Base-by-base conservation (phyloP, 2,888 invertebrate genomes). In the Helobdella robusta region DNA sequence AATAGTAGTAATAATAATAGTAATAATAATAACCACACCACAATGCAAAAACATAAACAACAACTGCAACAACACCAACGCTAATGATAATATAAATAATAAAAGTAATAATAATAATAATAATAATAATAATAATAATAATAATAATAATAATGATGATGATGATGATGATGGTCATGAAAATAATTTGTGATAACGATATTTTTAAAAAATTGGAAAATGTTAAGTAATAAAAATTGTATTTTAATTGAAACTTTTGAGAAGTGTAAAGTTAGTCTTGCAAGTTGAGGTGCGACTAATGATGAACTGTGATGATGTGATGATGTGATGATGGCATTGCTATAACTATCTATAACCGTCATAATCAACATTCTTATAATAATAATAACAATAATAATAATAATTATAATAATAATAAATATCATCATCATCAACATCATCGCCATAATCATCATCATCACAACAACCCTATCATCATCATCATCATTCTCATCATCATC, bases 371-470 rank as follows among this genome's bases (percentile, higher is more conserved):
- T 48, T 23, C 8, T 48, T 32, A 30, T 61, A 30, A 25, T 61
- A 25, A 48, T 44, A 25, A 23, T 46, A 6, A 4, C 28, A 40
- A 28, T 61, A 40, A 25, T 28, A 25, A 30, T 40, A 23, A 36
- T 61, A 2, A 28, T 44, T 25, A 5, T 61, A 18, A 18, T 61
- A 40, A 44, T 46, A 20, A 28, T 52, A 20, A 25, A 3, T 28
- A 75, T 76, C 35, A 71, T 52, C 52, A 25, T 52, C 52, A 5
- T 52, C 52, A 5, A 25, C 6, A 28, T 52, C 6, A 25, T 52
- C 52, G 52, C 28, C 52, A 25, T 52, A 20, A 5, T 52, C 52
- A 25, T 3, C 52, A 28, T 52, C n/a, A n/a, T n/a, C n/a, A n/a
- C n/a, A n/a, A n/a, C n/a, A n/a, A n/a, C n/a, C n/a, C n/a, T n/a